A percentile compares a stretch with the other conserved stretches of the same genome.
phyloP scores from a whole-genome alignment of 2,888 invertebrate species.

The Drosophila mettleri region DNA sequence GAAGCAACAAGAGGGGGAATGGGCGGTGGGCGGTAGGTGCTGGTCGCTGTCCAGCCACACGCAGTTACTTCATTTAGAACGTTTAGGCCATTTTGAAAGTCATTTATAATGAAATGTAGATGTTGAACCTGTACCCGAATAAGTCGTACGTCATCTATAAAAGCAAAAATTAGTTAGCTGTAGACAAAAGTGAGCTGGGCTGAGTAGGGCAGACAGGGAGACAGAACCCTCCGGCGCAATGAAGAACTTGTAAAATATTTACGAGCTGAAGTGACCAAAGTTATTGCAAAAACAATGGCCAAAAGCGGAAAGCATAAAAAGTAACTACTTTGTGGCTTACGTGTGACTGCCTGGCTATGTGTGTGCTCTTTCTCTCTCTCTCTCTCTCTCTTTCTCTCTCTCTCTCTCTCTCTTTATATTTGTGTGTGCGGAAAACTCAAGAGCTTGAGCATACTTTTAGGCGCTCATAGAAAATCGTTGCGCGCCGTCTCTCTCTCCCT shows the following conservation, averaged over 20 bases:
- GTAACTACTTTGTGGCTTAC: constrained; percentile 81
- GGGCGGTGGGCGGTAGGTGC: neutral
- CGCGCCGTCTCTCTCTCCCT: neutral
- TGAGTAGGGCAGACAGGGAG: neutral
- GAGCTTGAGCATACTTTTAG: constrained; percentile 57
- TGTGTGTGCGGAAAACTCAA: constrained; percentile 38
- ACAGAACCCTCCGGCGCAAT: constrained; percentile 14
- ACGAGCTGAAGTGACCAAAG: constrained; percentile 73
- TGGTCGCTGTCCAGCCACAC: neutral
- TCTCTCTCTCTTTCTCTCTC: constrained; percentile 7
- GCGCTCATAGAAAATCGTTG: constrained; percentile 38
- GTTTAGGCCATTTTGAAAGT: constrained; percentile 74
- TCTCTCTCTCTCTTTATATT: neutral
- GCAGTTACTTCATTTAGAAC: constrained; percentile 62
- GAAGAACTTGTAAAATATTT: constrained; percentile 78
- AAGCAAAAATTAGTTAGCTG: constrained; percentile 68
- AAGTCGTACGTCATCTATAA: constrained; percentile 76
- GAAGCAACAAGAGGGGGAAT: neutral
- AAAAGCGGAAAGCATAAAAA: constrained; percentile 70
- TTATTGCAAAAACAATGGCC: constrained; percentile 61
- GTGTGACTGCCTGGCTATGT: constrained; percentile 47
- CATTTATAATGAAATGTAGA: constrained; percentile 80
- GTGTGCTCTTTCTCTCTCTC: too few relatives aligned
- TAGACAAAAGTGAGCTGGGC: constrained; percentile 26
- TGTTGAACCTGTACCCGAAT: constrained; percentile 58